Percentiles rank a stretch among this genome's conserved stretches.
These are phyloP conservation scores for Wiebesia pumilae DNA, from an alignment of 1,140 invertebrate genomes.

Conservation along the genomic window DNA sequence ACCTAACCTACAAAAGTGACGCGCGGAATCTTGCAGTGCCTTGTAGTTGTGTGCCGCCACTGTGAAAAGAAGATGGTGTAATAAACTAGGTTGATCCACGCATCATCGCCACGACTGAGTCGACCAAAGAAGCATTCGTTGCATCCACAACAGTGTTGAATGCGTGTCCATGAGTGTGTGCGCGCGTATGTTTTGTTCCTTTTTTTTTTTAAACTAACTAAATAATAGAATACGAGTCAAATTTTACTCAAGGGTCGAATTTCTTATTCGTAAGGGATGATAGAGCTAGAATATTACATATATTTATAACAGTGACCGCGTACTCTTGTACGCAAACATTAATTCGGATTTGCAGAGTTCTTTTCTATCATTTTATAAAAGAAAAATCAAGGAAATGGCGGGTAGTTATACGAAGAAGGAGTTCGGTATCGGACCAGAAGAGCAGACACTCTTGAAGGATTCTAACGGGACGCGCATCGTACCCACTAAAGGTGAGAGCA, in stretches of 20 bases:
- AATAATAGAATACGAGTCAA: not conserved
- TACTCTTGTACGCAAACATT: not conserved
- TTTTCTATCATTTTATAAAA: not conserved
- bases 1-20: conserved; percentile 36
- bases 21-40: not conserved
- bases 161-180: not conserved
- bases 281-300: not conserved
- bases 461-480: conserved; percentile 67
- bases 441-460: conserved; percentile 70
- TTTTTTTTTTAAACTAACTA: not conserved
- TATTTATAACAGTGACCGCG: no score
- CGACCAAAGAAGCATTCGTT: not conserved
- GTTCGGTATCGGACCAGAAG: conserved; percentile 66
- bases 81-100: not conserved
- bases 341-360: not conserved
- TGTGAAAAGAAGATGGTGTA: conserved; percentile 13
- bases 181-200: not conserved
- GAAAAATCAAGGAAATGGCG: conserved; percentile 60
- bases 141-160: not conserved
- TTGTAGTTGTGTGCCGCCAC: not conserved
- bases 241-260: not conserved
- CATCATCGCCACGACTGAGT: not conserved
- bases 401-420: conserved; percentile 72
- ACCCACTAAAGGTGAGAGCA: conserved; percentile 64
- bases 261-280: not conserved